These are phyloP conservation scores for Synergus laeviventris DNA, from an alignment of 2,888 invertebrate species.

Conservation along the genomic window DNA sequence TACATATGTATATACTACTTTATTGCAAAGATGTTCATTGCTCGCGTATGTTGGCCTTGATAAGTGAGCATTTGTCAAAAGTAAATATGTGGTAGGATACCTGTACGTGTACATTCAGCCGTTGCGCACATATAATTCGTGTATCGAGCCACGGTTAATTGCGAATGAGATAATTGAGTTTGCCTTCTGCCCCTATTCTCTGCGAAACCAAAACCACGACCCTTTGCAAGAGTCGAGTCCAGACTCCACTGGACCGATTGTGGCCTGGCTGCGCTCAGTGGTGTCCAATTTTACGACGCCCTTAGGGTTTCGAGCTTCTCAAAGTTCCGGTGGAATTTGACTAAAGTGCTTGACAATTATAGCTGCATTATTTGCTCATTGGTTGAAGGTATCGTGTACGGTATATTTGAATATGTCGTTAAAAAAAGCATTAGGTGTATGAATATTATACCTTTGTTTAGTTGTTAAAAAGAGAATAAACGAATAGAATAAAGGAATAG, in stretches of 20 bases:
- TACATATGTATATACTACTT: not conserved
- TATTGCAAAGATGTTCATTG: not conserved
- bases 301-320: not conserved
- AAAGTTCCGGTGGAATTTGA: not conserved
- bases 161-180: conserved; percentile 61
- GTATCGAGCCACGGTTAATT: conserved; percentile 57
- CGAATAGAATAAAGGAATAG: too few relatives aligned
- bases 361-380: not conserved
- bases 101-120: conserved; percentile 37
- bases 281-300: conserved; percentile 4
- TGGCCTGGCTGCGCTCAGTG: not conserved
- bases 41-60: conserved; percentile 8
- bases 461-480: too few relatives aligned
- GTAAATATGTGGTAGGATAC: conserved; percentile 47
- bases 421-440: too few relatives aligned
- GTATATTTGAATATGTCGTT: not conserved
- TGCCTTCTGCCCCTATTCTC: conserved; percentile 52
- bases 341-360: not conserved
- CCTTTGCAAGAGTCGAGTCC: not conserved
- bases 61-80: conserved; percentile 44
- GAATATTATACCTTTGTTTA: too few relatives aligned
- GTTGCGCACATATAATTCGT: conserved; percentile 54
- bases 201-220: conserved; percentile 22
- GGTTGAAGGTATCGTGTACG: not conserved
- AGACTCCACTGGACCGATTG: conserved; percentile 7